phyloP scores from a whole-genome alignment of 2,797 vertebrate species.

The Pseudomugil tenellus region DNA sequence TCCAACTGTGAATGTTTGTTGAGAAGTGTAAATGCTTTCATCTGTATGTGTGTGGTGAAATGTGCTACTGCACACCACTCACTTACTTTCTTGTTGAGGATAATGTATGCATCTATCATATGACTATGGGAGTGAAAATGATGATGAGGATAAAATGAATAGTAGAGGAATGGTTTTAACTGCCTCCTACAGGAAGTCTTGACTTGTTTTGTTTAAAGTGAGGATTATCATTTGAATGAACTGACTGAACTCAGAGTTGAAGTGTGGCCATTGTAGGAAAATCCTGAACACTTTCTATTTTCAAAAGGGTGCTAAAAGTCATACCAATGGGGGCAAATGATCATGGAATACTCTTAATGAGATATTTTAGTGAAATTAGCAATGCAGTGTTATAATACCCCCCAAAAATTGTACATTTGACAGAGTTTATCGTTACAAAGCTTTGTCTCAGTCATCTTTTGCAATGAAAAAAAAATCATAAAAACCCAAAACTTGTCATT shows the following conservation, averaged over 20 bases:
- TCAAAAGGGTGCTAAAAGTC: constrained; percentile 21
- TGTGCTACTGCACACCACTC: constrained; percentile 11
- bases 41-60: not conserved
- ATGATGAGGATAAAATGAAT: constrained; percentile 24
- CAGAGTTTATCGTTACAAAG: not conserved
- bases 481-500: not conserved
- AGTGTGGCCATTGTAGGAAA: constrained; percentile 36
- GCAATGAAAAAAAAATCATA: not conserved
- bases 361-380: constrained; percentile 31
- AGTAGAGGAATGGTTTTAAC: constrained; percentile 42
- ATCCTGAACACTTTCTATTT: constrained; percentile 59
- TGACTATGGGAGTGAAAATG: constrained; percentile 18
- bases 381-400: constrained; percentile 18
- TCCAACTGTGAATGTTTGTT: constrained; percentile 22
- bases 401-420: not conserved
- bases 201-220: constrained; percentile 60
- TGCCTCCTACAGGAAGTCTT: constrained; percentile 34
- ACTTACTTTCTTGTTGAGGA: constrained; percentile 6
- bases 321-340: constrained; percentile 17
- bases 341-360: constrained; percentile 33
- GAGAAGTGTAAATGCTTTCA: constrained; percentile 17
- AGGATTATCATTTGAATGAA: constrained; percentile 63
- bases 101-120: constrained; percentile 26
- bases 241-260: constrained; percentile 51
- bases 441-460: not conserved